Evolutionary conservation across 2,113 vertebrate species (phyloP).

Genomic region (Ailuropoda melanoleuca): DNA sequence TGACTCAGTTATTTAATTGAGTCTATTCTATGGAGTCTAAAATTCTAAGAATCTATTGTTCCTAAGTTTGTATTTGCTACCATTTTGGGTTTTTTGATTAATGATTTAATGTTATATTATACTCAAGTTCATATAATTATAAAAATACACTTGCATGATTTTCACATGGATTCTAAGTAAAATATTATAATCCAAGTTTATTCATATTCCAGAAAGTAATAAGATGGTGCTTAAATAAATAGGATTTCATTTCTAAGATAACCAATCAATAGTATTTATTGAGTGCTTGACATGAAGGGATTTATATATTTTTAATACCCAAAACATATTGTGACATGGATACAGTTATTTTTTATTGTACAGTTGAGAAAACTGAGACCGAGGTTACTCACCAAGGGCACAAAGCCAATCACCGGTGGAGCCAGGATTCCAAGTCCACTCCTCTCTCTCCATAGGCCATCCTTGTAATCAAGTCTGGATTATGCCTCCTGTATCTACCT

Average conservation of each 20-base stretch:
- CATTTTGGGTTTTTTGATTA: background rate
- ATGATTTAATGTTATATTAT: background rate
- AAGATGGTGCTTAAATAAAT: background rate
- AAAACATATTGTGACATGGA: background rate
- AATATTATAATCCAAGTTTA: background rate
- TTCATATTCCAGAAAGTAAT: background rate
- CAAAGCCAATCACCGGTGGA: background rate
- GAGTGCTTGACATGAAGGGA: background rate
- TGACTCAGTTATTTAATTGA: background rate
- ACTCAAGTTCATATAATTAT: background rate
- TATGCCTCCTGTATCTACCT: background rate
- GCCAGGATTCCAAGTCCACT: background rate
- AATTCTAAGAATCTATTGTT: background rate
- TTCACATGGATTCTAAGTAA: background rate
- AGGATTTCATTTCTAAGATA: background rate
- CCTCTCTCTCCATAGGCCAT: background rate
- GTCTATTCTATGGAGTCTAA: background rate
- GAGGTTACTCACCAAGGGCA: background rate
- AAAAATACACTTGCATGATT: constrained; percentile 8
- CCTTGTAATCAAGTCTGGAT: background rate
- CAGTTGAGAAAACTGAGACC: background rate
- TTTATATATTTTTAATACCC: background rate
- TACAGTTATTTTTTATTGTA: background rate
- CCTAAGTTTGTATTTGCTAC: constrained; percentile 10
- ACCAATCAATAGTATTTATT: background rate